Percentiles rank a stretch among this genome's conserved stretches.
Evolutionary conservation across 2,113 vertebrate species (phyloP).

Genomic region (Pangasianodon hypophthalmus): DNA sequence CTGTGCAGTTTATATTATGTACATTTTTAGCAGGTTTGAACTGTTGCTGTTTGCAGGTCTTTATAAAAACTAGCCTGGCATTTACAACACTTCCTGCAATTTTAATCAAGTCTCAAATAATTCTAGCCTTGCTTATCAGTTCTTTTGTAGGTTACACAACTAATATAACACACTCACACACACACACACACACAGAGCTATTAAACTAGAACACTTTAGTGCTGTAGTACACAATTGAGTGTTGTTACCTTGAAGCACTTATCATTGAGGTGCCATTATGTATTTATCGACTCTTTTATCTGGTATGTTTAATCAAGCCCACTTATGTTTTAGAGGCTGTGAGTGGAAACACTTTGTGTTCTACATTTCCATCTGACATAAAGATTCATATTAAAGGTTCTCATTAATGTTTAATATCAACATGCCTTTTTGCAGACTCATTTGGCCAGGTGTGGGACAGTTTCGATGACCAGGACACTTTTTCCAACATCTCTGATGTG

Average conservation of each 20-base stretch:
- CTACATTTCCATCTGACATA: neutral
- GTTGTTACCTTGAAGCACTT: neutral
- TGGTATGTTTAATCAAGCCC: neutral
- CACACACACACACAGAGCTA: neutral
- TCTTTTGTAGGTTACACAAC: neutral
- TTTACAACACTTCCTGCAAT: neutral
- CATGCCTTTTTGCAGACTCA: constrained; percentile 75
- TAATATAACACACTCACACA: neutral
- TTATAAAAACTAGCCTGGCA: neutral
- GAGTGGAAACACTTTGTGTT: neutral
- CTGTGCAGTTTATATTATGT: neutral
- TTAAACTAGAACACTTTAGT: neutral
- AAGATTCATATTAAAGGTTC: neutral
- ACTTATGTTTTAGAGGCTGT: neutral
- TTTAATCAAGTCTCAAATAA: constrained; percentile 22
- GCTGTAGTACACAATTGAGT: constrained; percentile 5
- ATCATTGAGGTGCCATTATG: neutral
- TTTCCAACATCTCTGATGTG: constrained; percentile 95
- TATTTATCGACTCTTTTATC: constrained; percentile 14
- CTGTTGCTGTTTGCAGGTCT: neutral
- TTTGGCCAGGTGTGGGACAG: constrained; percentile 83
- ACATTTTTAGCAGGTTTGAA: neutral
- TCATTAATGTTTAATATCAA: neutral
- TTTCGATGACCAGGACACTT: constrained; percentile 77
- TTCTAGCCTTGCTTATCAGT: constrained; percentile 14